These are phyloP conservation scores for Formicarius rufipectus DNA, from an alignment of 2,113 vertebrate species.

Conservation along the genomic window DNA sequence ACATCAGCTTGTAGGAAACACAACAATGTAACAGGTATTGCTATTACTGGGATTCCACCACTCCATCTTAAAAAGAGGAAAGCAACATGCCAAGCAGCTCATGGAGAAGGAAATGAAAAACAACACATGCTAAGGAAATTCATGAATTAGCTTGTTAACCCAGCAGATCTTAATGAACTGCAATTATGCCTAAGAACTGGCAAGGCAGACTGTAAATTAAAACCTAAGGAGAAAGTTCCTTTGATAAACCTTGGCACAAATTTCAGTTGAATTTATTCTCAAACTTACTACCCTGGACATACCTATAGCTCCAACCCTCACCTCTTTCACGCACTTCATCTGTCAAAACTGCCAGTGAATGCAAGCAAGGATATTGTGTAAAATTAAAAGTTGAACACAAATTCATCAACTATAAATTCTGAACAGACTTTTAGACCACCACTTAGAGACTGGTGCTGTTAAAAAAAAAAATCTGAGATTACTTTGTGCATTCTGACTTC, in stretches of 20 bases:
- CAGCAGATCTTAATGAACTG: neutral
- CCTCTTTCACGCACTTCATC: neutral
- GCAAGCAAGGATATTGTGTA: neutral
- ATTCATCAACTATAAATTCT: neutral
- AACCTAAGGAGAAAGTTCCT: neutral
- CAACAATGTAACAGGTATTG: neutral
- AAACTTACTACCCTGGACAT: neutral
- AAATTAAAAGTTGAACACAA: neutral
- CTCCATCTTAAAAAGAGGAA: neutral
- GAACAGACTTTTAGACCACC: neutral
- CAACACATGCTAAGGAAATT: neutral
- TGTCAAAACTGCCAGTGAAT: neutral
- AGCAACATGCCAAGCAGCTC: neutral
- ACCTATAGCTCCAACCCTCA: neutral
- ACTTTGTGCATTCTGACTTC: neutral
- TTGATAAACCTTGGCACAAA: neutral
- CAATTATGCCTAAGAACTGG: neutral
- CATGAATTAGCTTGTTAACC: neutral
- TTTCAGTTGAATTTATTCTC: neutral
- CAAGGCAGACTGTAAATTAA: neutral
- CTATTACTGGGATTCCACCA: neutral
- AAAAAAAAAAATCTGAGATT: neutral
- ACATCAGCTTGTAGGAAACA: neutral
- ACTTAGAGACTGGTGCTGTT: neutral
- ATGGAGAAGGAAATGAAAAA: neutral